These are phyloP conservation scores for Aproaerema taeniolella DNA, from an alignment of 2,888 invertebrate species.

Conservation along the genomic window DNA sequence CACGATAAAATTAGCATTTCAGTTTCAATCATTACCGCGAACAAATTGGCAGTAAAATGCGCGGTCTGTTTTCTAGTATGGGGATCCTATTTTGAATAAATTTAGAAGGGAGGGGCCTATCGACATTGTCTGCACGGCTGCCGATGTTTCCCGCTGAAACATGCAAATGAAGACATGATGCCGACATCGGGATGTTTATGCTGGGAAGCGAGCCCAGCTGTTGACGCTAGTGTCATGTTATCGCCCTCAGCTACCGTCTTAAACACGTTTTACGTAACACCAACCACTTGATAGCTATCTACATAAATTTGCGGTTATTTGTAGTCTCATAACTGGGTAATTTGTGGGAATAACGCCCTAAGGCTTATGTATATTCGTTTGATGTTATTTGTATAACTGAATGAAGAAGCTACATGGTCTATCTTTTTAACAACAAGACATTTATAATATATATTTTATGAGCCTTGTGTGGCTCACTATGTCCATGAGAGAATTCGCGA, in stretches of 20 bases:
- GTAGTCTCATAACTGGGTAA: slow-evolving; percentile 61
- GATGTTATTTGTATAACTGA: no score
- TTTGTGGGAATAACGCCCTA: slow-evolving; percentile 52
- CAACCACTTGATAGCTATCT: slow-evolving; percentile 61
- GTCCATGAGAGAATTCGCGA: no score
- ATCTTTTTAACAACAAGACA: no score
- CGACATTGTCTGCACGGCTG: slow-evolving; percentile 47
- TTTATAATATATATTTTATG: no score
- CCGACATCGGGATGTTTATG: slow-evolving; percentile 56
- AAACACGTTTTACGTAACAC: slow-evolving; percentile 62
- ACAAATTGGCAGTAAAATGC: slow-evolving; percentile 5
- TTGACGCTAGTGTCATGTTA: slow-evolving; percentile 56
- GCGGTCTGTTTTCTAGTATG: slow-evolving; percentile 1
- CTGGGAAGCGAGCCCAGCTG: slow-evolving; percentile 47
- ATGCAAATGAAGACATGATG: slow-evolving; percentile 70
- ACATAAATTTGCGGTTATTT: slow-evolving; percentile 70
- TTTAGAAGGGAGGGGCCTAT: slow-evolving; percentile 46
- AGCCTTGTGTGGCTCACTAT: no score
- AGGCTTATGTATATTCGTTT: slow-evolving; percentile 47
- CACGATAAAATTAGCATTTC: not conserved
- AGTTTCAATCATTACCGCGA: slow-evolving; percentile 1
- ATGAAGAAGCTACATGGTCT: no score
- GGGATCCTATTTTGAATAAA: slow-evolving; percentile 39
- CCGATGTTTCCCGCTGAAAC: slow-evolving; percentile 38
- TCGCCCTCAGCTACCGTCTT: slow-evolving; percentile 50